Percentiles rank a stretch among this genome's conserved stretches.
Evolutionary conservation across 1,140 invertebrate genomes (phyloP).

Genomic region (Ceratosolen fusciceps): DNA sequence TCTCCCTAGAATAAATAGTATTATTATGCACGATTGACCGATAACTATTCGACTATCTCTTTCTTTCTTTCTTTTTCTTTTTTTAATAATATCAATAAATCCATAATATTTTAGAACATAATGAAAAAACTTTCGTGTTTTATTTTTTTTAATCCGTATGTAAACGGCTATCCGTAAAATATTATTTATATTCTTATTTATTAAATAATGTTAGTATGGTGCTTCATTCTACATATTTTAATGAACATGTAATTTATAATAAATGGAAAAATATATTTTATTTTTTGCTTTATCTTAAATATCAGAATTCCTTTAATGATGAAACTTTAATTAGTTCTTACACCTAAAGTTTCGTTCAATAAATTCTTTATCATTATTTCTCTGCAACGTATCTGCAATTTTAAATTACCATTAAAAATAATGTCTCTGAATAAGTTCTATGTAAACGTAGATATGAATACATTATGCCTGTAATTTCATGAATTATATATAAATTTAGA

Average conservation of each 20-base stretch:
- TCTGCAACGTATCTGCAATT: background rate
- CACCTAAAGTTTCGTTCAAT: background rate
- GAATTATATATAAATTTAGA: background rate
- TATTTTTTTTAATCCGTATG: too few species aligned
- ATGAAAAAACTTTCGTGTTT: too few species aligned
- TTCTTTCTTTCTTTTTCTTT: background rate
- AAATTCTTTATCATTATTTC: background rate
- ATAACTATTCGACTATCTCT: background rate
- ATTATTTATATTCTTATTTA: background rate
- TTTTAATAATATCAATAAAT: background rate
- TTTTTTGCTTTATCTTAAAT: too few species aligned
- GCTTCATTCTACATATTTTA: background rate
- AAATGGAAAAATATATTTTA: background rate
- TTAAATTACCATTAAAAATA: constrained; percentile 5
- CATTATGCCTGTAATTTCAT: background rate
- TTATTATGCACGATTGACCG: background rate
- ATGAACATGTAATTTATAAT: background rate
- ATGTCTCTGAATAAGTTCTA: background rate
- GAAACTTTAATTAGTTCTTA: background rate
- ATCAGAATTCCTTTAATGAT: too few species aligned
- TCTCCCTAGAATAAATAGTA: background rate
- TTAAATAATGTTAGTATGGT: background rate
- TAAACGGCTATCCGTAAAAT: too few species aligned
- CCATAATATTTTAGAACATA: background rate
- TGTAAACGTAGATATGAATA: background rate